phyloP scores from a whole-genome alignment of 2,797 vertebrate genomes.

The Enoplosus armatus region DNA sequence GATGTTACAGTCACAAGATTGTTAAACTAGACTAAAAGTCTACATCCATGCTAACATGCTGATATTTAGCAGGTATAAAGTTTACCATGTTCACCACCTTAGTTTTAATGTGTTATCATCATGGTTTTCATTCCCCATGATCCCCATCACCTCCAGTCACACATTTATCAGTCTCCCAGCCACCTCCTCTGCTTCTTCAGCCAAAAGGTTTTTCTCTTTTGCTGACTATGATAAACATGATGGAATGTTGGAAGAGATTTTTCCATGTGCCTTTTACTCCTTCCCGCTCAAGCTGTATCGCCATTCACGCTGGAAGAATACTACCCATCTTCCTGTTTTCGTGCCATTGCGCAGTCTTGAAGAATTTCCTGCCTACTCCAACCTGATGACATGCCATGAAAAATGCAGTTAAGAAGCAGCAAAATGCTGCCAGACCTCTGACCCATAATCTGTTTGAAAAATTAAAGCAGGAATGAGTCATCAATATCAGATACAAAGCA shows the following conservation, averaged over 20 bases:
- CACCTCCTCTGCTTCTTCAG: slow-evolving; percentile 18
- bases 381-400: slow-evolving; percentile 23
- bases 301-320: slow-evolving; percentile 30
- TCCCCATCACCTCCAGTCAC: slow-evolving; percentile 37
- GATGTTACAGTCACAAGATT: neutral
- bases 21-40: neutral
- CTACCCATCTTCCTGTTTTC: slow-evolving; percentile 57
- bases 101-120: neutral
- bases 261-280: slow-evolving; percentile 32
- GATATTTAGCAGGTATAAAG: neutral
- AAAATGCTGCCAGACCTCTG: slow-evolving; percentile 10
- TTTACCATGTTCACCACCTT: neutral
- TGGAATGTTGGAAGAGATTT: slow-evolving; percentile 48
- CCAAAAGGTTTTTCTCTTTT: slow-evolving; percentile 29
- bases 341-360: slow-evolving; percentile 32
- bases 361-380: slow-evolving; percentile 48
- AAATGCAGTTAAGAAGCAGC: slow-evolving; percentile 23
- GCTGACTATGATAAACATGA: slow-evolving; percentile 41
- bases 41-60: neutral
- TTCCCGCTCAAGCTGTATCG: slow-evolving; percentile 47
- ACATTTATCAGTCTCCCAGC: slow-evolving; percentile 36
- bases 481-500: slow-evolving; percentile 11
- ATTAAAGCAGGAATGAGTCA: neutral
- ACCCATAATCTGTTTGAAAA: slow-evolving; percentile 9
- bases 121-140: slow-evolving; percentile 43